Evolutionary conservation across 2,888 invertebrate genomes (phyloP), one percentile per base, ranked within the genome.

Genomic region (Eudasyphora cyanicolor): DNA sequence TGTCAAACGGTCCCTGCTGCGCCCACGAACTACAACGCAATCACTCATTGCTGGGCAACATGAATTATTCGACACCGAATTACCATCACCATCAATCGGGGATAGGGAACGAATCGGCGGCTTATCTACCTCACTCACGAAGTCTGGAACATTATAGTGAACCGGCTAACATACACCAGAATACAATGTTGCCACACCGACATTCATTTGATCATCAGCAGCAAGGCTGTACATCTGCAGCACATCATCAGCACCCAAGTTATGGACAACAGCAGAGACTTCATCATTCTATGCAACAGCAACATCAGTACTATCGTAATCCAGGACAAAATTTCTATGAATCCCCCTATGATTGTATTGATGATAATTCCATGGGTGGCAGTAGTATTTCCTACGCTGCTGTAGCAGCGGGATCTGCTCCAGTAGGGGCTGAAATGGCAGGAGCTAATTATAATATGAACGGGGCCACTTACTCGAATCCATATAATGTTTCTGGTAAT

Each of bases 131-230:
- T 54, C 84, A 83, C 80, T 92, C 92, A 2, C 91, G 92, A 81
- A 92, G 92, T 80, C 83, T 92, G 74, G 92, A 92, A 10, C 91
- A 92, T 76, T 92, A 92, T 86, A 91, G 89, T 84, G 91, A 90
- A 73, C 89, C 90, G 67, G 85, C 86, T 0, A 82, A 82, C 17
- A 60, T 64, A 38, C 69, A 75, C 24, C 73, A 73, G 32, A 38
- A 69, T 1, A 79, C 42, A 14, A 82, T 83, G 12, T 81, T 91
- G 78, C 90, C 91, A 3, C 92, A 92, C 85, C 91, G 92, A 0
- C 91, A 92, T 82, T 92, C 92, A 0, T 92, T 92, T 60, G 92
- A 92, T 86, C 92, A 92, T 82, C 92, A 92, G 49, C 89, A 89
- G 51, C 88, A 89, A 78, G 87, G 88, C 1, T 89, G 87, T 49